Evolutionary conservation across 2,888 invertebrate genomes (phyloP).

Genomic region (Drosophila macrospina): DNA sequence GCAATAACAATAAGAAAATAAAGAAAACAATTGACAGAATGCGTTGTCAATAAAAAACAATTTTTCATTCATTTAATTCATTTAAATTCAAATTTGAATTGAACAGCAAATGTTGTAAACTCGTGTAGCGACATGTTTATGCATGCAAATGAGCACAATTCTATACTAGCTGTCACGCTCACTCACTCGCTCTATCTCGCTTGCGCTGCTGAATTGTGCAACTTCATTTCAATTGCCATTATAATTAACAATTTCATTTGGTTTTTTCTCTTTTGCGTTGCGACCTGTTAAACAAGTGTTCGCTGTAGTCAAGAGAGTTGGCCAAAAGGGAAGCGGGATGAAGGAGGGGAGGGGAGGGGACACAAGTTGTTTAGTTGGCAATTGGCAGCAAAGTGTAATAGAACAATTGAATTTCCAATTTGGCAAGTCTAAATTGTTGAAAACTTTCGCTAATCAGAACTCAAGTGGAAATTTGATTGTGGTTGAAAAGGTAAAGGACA

Average conservation of each 20-base stretch:
- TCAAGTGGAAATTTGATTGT: slow-evolving; percentile 42
- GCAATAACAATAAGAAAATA: not conserved
- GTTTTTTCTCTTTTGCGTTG: slow-evolving; percentile 35
- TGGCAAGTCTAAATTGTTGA: slow-evolving; percentile 18
- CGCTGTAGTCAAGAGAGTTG: not conserved
- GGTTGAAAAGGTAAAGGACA: slow-evolving; percentile 12
- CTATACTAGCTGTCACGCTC: slow-evolving; percentile 6
- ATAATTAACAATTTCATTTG: slow-evolving; percentile 76
- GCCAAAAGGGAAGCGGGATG: not conserved
- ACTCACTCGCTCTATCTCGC: not conserved
- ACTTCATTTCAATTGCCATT: slow-evolving; percentile 67
- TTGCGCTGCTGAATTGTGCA: not conserved
- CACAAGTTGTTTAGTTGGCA: slow-evolving; percentile 9
- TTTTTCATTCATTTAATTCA: slow-evolving; percentile 53
- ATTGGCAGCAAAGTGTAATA: slow-evolving; percentile 26
- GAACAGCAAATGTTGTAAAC: slow-evolving; percentile 23
- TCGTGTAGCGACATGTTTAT: slow-evolving; percentile 43
- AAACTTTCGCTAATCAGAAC: slow-evolving; percentile 27
- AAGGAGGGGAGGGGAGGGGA: not conserved
- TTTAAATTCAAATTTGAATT: slow-evolving; percentile 25
- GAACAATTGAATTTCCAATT: slow-evolving; percentile 33
- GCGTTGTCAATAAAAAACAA: slow-evolving; percentile 12
- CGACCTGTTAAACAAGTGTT: slow-evolving; percentile 9
- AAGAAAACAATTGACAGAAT: slow-evolving; percentile 38
- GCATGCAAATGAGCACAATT: slow-evolving; percentile 58